These are phyloP conservation scores for Agonopterix subpropinquella DNA, from an alignment of 2,888 invertebrate genomes.

Conservation along the genomic window DNA sequence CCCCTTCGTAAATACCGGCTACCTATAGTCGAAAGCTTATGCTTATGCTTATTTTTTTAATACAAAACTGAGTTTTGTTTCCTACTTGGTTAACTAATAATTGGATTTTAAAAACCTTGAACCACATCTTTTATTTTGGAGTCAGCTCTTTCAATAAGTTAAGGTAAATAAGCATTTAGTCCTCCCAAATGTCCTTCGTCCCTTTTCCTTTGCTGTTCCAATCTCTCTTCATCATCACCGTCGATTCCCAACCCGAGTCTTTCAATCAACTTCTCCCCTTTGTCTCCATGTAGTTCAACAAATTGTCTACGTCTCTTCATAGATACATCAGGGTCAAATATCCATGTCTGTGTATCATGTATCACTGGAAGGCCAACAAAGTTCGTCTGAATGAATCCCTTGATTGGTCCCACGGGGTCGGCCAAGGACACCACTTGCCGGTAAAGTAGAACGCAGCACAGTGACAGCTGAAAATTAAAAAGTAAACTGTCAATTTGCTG, in stretches of 20 bases:
- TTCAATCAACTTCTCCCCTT: slow-evolving; percentile 79
- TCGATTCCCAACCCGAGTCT: slow-evolving; percentile 79
- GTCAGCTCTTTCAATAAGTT: slow-evolving; percentile 3
- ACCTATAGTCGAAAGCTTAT: too few relatives aligned
- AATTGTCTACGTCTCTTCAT: slow-evolving; percentile 75
- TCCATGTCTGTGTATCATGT: slow-evolving; percentile 75
- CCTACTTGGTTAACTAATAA: too few relatives aligned
- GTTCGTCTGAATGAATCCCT: slow-evolving; percentile 61
- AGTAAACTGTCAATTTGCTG: slow-evolving; percentile 14
- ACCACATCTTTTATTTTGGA: too few relatives aligned
- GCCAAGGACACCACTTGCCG: slow-evolving; percentile 24
- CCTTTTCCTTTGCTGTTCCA: slow-evolving; percentile 63
- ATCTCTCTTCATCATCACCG: slow-evolving; percentile 74
- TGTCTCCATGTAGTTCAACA: slow-evolving; percentile 77
- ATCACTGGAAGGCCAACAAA: slow-evolving; percentile 77
- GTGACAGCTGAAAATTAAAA: slow-evolving; percentile 43
- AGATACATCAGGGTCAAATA: slow-evolving; percentile 80
- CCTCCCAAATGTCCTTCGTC: slow-evolving; percentile 77
- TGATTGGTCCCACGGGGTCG: slow-evolving; percentile 39
- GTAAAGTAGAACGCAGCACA: slow-evolving; percentile 25
- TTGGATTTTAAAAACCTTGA: too few relatives aligned
- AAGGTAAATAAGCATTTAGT: slow-evolving; percentile 49
- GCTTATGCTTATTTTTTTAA: too few relatives aligned
- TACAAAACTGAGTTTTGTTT: too few relatives aligned
- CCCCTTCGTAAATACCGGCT: too few relatives aligned